These are phyloP conservation scores for Leucophora obtusa DNA, from an alignment of 2,888 invertebrate genomes.

Conservation along the genomic window DNA sequence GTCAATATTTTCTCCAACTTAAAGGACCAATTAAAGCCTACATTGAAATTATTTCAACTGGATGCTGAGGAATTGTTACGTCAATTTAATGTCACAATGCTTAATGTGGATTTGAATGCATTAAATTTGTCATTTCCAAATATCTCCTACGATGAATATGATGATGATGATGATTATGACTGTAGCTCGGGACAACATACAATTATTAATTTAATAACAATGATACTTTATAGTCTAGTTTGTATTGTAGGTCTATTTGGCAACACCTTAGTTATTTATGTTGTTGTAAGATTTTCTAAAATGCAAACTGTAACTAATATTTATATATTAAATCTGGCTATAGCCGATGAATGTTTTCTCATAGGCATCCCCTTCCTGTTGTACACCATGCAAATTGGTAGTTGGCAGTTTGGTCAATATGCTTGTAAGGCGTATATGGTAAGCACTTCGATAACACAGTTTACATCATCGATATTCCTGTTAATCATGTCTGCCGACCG, in stretches of 20 bases:
- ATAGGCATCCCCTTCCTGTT: constrained; percentile 94
- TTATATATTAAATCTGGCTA: constrained; percentile 95
- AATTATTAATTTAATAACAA: constrained; percentile 81
- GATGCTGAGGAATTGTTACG: constrained; percentile 66
- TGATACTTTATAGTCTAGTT: constrained; percentile 89
- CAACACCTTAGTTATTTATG: constrained; percentile 94
- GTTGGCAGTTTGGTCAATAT: constrained; percentile 92
- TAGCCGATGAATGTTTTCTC: constrained; percentile 94
- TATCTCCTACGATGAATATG: constrained; percentile 51
- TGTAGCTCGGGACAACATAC: constrained; percentile 81
- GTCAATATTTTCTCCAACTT: constrained; percentile 15
- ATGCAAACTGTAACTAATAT: constrained; percentile 98
- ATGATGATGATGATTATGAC: constrained; percentile 59
- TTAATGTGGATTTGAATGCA: constrained; percentile 32
- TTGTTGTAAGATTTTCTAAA: constrained; percentile 92
- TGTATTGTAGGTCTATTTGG: constrained; percentile 92
- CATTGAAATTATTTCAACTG: constrained; percentile 60
- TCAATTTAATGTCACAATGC: constrained; percentile 67
- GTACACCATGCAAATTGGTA: constrained; percentile 85
- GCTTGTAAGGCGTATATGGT: constrained; percentile 96
- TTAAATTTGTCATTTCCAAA: constrained; percentile 62
- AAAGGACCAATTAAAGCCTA: constrained; percentile 52
- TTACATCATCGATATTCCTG: constrained; percentile 93
- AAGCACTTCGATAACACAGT: constrained; percentile 94
- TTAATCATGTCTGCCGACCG: constrained; percentile 96